Evolutionary conservation across 2,113 vertebrate species (phyloP), one percentile per base, ranked within the genome.

Genomic region (Connochaetes taurinus): DNA sequence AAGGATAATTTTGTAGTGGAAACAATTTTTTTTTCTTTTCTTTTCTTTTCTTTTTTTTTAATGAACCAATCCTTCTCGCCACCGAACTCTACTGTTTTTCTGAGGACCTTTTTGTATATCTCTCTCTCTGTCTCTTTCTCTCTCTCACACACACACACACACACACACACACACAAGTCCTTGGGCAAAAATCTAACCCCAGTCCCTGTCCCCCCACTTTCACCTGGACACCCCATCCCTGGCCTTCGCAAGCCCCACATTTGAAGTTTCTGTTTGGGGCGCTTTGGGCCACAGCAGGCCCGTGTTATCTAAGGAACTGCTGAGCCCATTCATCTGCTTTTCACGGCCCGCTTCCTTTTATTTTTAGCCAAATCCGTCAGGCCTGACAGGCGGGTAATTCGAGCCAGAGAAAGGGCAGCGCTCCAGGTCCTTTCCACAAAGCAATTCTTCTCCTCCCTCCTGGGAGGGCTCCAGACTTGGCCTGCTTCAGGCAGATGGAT

Each of bases 311-410:
- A 98, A 99, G 98, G 98, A 99, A 98, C 98, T 98, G 97, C 98
- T 98, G 99, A 98, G 98, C 99, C 99, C 99, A 99, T 99, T 99
- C 99, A 99, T 99, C 98, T 98, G 98, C 99, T 99, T 99, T 99
- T 99, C 99, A 98, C 97, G 97, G 99, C 98, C 98, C 97, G 98
- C 98, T 99, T 99, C 99, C 99, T 99, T 99, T 99, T 99, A 99
- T 99, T 99, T 99, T 99, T 99, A 99, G 99, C 99, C 99, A 99
- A 99, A 99, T 99, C 99, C 99, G 99, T 99, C 99, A 99, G 99
- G 98, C 99, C 98, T 99, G 99, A 99, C 99, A 99, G 98, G 99
- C 98, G 98, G 98, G 99, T 99, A 99, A 99, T 99, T 99, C 98
- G 99, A 99, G 99, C 99, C 99, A 99, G 99, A 99, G 97, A 98